A percentile compares a stretch with the other conserved stretches of the same genome.
Conservation (phyloP, 1,140 invertebrate genomes). For the Ceratosolen solmsi region DNA sequence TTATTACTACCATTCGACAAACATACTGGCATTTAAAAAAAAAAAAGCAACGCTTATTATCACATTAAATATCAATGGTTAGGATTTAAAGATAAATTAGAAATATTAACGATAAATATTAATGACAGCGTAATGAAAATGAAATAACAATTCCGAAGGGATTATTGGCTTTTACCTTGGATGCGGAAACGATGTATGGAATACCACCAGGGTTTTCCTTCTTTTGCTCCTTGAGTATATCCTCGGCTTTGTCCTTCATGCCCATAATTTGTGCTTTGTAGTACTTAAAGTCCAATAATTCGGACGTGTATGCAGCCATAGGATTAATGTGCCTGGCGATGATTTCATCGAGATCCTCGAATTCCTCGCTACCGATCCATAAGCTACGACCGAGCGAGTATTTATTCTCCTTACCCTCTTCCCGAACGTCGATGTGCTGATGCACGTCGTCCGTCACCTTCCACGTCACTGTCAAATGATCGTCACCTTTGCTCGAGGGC, state of each 20-base stretch:
- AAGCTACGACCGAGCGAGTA: slow-evolving; percentile 92
- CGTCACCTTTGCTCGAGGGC: slow-evolving; percentile 95
- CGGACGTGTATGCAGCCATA: slow-evolving; percentile 93
- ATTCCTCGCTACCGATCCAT: slow-evolving; percentile 91
- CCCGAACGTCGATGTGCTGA: slow-evolving; percentile 96
- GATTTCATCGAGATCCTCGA: slow-evolving; percentile 99
- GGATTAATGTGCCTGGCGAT: slow-evolving; percentile 96
- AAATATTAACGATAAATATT: too few relatives aligned
- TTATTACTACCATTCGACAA: too few relatives aligned
- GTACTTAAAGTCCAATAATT: slow-evolving; percentile 94
- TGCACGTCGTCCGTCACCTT: slow-evolving; percentile 95
- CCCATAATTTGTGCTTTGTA: slow-evolving; percentile 83
- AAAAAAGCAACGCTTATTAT: too few relatives aligned
- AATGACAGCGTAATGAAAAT: background rate
- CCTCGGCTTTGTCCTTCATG: slow-evolving; percentile 89
- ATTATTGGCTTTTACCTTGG: slow-evolving; percentile 81
- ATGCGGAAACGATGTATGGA: slow-evolving; percentile 91
- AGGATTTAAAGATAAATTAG: too few relatives aligned
- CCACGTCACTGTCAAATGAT: slow-evolving; percentile 98
- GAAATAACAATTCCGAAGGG: slow-evolving; percentile 27
- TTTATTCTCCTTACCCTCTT: slow-evolving; percentile 97
- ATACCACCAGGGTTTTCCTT: slow-evolving; percentile 89
- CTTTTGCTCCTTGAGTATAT: slow-evolving; percentile 89
- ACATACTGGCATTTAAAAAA: too few relatives aligned
- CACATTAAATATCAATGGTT: too few relatives aligned